phyloP scores from a whole-genome alignment of 2,797 vertebrate genomes.

The Pipistrellus kuhlii region DNA sequence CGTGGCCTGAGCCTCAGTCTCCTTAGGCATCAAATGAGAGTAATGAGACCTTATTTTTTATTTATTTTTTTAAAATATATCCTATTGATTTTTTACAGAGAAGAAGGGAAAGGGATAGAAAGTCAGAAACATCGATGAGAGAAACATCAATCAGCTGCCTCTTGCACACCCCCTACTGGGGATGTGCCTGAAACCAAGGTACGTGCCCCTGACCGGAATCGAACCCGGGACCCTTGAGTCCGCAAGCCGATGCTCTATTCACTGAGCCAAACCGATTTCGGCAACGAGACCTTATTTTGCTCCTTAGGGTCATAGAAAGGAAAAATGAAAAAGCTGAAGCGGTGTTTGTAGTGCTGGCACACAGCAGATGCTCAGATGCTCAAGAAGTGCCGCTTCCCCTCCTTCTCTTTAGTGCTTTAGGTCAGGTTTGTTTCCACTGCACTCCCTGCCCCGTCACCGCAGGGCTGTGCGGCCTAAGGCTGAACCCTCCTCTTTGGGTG shows the following conservation, averaged over 20 bases:
- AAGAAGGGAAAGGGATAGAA: too few species aligned
- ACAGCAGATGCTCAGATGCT: constrained; percentile 1
- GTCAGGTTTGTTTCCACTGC: constrained; percentile 20
- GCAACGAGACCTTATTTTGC: not conserved
- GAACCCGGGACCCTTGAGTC: too few species aligned
- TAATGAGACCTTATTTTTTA: not conserved
- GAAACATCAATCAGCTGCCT: too few species aligned
- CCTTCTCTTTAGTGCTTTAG: constrained; percentile 21
- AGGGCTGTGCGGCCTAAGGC: not conserved
- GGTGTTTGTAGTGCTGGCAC: not conserved
- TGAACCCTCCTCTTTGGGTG: not conserved
- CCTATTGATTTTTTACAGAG: too few species aligned
- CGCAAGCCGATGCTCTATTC: too few species aligned
- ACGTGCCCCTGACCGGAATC: too few species aligned
- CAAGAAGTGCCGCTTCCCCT: constrained; percentile 17
- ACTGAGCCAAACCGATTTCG: too few species aligned
- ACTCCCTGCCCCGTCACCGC: constrained; percentile 1
- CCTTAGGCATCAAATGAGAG: not conserved
- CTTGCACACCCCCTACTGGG: too few species aligned
- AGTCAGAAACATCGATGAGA: too few species aligned
- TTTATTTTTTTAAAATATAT: too few species aligned
- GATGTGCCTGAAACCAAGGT: too few species aligned
- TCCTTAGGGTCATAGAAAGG: not conserved
- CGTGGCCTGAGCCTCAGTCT: not conserved
- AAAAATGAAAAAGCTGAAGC: not conserved